Percentiles rank a stretch among this genome's conserved stretches.
Conservation (phyloP, 2,797 vertebrate genomes). For the Chloroceryle inda region DNA sequence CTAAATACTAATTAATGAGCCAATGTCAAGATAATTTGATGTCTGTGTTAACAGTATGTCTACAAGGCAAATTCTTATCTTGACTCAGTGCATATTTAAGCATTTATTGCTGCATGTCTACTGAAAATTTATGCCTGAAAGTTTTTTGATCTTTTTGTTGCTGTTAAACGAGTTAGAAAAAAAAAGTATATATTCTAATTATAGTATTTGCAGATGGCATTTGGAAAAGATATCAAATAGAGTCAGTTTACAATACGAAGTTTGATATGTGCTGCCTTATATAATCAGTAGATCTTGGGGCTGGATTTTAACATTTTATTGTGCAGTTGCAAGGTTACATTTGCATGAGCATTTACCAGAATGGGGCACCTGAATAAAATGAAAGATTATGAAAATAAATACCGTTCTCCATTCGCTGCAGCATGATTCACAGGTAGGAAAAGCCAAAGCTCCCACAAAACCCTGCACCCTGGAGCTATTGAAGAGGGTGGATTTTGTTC, state of each 20-base stretch:
- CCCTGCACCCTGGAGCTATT: background rate
- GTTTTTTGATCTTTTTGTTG: conserved; percentile 56
- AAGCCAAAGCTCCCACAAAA: background rate
- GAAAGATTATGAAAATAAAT: background rate
- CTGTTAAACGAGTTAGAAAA: conserved; percentile 63
- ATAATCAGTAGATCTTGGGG: background rate
- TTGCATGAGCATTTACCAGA: background rate
- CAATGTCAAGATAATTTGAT: conserved; percentile 5
- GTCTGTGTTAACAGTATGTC: conserved; percentile 4
- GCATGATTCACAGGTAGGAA: background rate
- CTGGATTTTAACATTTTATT: background rate
- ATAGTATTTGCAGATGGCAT: conserved; percentile 70
- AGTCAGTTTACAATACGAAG: conserved; percentile 22
- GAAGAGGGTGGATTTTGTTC: background rate
- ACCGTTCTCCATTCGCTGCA: background rate
- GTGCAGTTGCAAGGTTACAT: background rate
- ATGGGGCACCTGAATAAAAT: background rate
- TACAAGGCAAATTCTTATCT: conserved; percentile 1
- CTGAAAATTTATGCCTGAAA: conserved; percentile 30
- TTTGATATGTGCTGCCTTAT: background rate
- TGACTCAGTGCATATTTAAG: background rate
- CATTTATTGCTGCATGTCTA: background rate
- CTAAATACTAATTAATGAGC: conserved; percentile 21
- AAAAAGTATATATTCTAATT: conserved; percentile 64
- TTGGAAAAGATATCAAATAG: conserved; percentile 49